Percentiles rank a stretch among this genome's conserved stretches.
phyloP scores from a whole-genome alignment of 2,888 invertebrate genomes.

The Slavum lentiscoides region DNA sequence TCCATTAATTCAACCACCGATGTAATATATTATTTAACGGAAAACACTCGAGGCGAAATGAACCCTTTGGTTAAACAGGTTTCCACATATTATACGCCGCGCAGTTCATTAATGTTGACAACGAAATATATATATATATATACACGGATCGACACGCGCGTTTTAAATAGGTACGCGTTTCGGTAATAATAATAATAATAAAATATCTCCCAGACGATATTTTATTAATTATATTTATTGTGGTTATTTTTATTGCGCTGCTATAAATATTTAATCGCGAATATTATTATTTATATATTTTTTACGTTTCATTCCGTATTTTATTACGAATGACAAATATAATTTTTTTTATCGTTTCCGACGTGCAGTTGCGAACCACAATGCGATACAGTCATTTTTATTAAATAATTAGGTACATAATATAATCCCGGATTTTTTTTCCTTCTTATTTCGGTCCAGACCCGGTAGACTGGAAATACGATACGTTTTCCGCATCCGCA shows the following conservation, averaged over 20 bases:
- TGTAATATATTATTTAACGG: slow-evolving; percentile 25
- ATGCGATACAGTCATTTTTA: too few relatives aligned
- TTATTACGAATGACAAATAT: too few relatives aligned
- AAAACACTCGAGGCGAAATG: slow-evolving; percentile 18
- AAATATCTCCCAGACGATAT: background rate
- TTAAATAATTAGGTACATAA: too few relatives aligned
- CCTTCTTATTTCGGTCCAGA: too few relatives aligned
- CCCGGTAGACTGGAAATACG: too few relatives aligned
- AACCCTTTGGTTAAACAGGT: slow-evolving; percentile 29
- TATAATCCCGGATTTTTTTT: too few relatives aligned
- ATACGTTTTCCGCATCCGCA: too few relatives aligned
- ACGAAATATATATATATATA: slow-evolving; percentile 46
- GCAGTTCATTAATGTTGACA: slow-evolving; percentile 24
- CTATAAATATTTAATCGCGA: background rate
- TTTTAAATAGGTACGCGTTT: background rate
- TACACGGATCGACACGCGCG: background rate
- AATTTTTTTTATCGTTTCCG: too few relatives aligned
- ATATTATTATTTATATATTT: too few relatives aligned
- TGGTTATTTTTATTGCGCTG: background rate
- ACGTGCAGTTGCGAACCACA: too few relatives aligned
- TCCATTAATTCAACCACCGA: slow-evolving; percentile 18
- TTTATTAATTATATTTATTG: background rate
- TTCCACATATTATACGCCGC: background rate
- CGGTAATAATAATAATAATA: background rate
- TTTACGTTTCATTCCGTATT: too few relatives aligned